These are phyloP conservation scores for Drosophila seguyi DNA, from an alignment of 1,140 invertebrate genomes.

Conservation along the genomic window DNA sequence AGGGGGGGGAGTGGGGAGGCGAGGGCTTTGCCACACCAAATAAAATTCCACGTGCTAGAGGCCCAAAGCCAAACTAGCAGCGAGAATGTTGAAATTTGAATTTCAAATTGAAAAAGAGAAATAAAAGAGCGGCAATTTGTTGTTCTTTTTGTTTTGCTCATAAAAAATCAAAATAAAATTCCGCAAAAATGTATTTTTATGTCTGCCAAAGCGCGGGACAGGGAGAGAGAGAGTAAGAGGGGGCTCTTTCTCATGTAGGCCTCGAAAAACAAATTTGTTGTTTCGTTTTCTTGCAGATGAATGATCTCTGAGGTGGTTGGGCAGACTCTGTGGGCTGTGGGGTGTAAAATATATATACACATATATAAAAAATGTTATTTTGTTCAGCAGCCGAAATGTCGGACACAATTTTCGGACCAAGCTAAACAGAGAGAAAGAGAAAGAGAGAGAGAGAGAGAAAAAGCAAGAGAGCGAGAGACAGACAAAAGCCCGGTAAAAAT, in stretches of 20 bases:
- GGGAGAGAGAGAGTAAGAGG: background rate
- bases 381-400: slow-evolving; percentile 40
- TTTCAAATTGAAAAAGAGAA: slow-evolving; percentile 58
- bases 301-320: slow-evolving; percentile 46
- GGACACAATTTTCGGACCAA: slow-evolving; percentile 46
- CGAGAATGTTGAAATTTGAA: slow-evolving; percentile 53
- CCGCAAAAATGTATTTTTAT: slow-evolving; percentile 65
- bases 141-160: slow-evolving; percentile 26
- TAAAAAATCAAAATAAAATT: slow-evolving; percentile 76
- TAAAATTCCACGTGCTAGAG: slow-evolving; percentile 39
- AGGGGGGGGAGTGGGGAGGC: slow-evolving; percentile 14
- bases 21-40: slow-evolving; percentile 20
- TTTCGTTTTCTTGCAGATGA: slow-evolving; percentile 21
- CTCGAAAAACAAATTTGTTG: slow-evolving; percentile 53
- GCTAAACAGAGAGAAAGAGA: slow-evolving; percentile 20
- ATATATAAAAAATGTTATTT: slow-evolving; percentile 35
- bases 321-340: background rate
- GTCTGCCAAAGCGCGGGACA: slow-evolving; percentile 39
- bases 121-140: slow-evolving; percentile 29
- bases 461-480: background rate
- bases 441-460: no score
- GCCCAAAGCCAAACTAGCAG: slow-evolving; percentile 24
- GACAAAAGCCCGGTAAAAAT: slow-evolving; percentile 57
- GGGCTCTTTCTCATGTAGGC: slow-evolving; percentile 50
- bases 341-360: slow-evolving; percentile 1